Base-by-base conservation (phyloP, 37 sponge, comb jelly and placozoan genomes). In the Oopsacas minuta region DNA sequence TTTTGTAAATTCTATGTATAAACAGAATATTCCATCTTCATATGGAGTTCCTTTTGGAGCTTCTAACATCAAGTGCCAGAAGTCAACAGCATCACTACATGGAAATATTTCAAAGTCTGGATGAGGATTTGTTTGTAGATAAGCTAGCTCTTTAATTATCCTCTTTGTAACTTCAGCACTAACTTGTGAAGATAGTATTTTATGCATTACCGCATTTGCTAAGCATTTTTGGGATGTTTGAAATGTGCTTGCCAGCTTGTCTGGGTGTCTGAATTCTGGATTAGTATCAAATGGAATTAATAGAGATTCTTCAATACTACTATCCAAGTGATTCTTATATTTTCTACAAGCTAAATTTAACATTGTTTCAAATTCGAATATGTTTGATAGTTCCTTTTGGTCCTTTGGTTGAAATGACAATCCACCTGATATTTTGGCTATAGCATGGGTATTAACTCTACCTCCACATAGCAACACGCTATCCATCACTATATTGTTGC, bases 1-100 rank as follows among this genome's bases (percentile, higher is more conserved):
- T 1, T 52, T 12, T 5, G 52, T 52, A 69, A 85, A 85, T 36
- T 30, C 52, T n/a, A 36, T 36, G 37, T 85, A 39, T 20, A 85
- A 53, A 49, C 52, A 23, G 30, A 85, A 85, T 30, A 23, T 12
- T 15, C 85, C 85, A 32, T 17, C 85, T 30, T 52, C 61, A 28
- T 85, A 85, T 52, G 30, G 35, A 15, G 85, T 52, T 52, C 28
- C 61, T 17, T 36, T 3, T n/a, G 85, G 85, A 1, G 53, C 85
- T 35, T 23, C 15, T 10, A 85, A 3, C 10, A 85, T 5, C 52
- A 85, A 20, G n/a, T 17, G 25, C 85, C 85, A 85, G 36, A 30
- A 34, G 52, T 52, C 52, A 37, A 85, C 85, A 85, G 35, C 37
- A 7, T 85, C 12, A 28, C 52, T 35, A 1, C 52, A 36, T 15